These are phyloP conservation scores for Xanthia icteritia DNA, from an alignment of 2,888 invertebrate species.

Conservation along the genomic window DNA sequence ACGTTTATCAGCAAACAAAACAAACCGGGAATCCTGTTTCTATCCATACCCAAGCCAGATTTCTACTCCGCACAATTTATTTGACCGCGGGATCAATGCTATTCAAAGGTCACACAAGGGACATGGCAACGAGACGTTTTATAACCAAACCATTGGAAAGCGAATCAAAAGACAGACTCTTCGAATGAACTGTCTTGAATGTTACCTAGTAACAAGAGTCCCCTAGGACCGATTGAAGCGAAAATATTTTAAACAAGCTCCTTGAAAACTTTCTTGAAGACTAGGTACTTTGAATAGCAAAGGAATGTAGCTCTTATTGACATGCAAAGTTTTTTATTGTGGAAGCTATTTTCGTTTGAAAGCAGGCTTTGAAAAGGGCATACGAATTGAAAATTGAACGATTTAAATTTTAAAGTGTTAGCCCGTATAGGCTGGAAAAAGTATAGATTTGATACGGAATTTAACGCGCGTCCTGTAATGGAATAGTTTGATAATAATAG, in stretches of 20 bases:
- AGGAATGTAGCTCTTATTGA: conserved; percentile 42
- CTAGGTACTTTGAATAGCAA: background rate
- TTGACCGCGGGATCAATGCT: conserved; percentile 46
- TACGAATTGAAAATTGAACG: conserved; percentile 2
- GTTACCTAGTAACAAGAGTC: conserved; percentile 30
- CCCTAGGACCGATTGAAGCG: conserved; percentile 42
- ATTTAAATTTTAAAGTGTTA: background rate
- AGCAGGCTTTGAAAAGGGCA: conserved; percentile 1
- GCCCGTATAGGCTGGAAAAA: background rate
- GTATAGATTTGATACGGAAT: conserved; percentile 1
- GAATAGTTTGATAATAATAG: conserved; percentile 2
- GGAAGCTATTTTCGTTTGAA: conserved; percentile 24
- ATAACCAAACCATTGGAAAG: conserved; percentile 51
- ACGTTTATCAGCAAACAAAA: conserved; percentile 20
- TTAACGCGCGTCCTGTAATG: background rate
- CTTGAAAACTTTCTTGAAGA: conserved; percentile 38
- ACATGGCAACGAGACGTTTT: conserved; percentile 44
- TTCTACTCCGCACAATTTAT: conserved; percentile 50
- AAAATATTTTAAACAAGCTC: conserved; percentile 44
- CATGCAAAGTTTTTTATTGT: conserved; percentile 30
- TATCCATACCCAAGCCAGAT: conserved; percentile 17
- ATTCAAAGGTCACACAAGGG: conserved; percentile 56
- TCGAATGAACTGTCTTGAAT: conserved; percentile 43
- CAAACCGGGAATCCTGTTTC: conserved; percentile 26
- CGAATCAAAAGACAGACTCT: conserved; percentile 42